phyloP scores from a whole-genome alignment of 1,140 invertebrate genomes.

The Calliphora vicina region DNA sequence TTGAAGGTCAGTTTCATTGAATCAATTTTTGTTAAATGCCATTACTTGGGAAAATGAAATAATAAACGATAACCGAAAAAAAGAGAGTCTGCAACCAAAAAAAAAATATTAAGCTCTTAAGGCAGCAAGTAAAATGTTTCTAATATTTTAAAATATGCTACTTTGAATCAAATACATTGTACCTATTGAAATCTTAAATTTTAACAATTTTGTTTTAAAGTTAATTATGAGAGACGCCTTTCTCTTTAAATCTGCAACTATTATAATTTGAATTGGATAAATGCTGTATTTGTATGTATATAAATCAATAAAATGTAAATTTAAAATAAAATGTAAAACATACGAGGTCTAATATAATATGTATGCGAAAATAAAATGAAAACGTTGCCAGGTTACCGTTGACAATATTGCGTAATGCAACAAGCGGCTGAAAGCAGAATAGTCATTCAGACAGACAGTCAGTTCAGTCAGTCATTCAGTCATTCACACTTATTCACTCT shows the following conservation, averaged over 20 bases:
- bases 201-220: too few relatives aligned
- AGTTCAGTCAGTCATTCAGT: background rate
- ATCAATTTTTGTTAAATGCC: background rate
- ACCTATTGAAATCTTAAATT: too few relatives aligned
- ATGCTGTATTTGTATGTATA: background rate
- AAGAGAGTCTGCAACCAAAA: background rate
- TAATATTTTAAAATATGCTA: too few relatives aligned
- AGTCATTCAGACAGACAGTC: background rate
- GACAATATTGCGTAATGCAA: conserved; percentile 13
- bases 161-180: too few relatives aligned
- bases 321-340: background rate
- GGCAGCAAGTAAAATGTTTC: too few relatives aligned
- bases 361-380: background rate
- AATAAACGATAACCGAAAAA: too few relatives aligned
- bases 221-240: too few relatives aligned
- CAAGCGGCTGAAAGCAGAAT: background rate
- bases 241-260: too few relatives aligned
- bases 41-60: too few relatives aligned
- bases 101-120: too few relatives aligned
- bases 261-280: too few relatives aligned
- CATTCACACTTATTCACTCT: too few relatives aligned
- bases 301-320: conserved; percentile 15
- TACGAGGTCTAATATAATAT: conserved; percentile 5
- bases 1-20: conserved; percentile 13
- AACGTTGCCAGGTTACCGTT: background rate